These are phyloP conservation scores for Metopolophium dirhodum DNA, from an alignment of 1,140 invertebrate genomes.

Conservation along the genomic window DNA sequence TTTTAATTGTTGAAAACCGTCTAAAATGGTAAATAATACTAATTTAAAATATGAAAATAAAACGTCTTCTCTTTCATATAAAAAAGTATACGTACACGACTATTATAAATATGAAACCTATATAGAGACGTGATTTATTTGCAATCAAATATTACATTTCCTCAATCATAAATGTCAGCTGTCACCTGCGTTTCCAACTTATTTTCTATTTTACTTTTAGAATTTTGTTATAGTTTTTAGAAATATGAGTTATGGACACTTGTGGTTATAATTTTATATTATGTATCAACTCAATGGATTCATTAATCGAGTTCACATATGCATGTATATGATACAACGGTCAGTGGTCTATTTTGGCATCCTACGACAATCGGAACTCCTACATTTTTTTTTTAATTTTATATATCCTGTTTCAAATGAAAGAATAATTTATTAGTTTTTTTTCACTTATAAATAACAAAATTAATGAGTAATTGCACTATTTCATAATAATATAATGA, in stretches of 20 bases:
- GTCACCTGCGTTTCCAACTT: neutral
- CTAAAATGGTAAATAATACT: too few relatives aligned
- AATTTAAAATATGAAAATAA: too few relatives aligned
- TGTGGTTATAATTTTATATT: neutral
- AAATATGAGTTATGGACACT: neutral
- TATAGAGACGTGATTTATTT: neutral
- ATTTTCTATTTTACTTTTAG: neutral
- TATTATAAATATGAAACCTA: neutral
- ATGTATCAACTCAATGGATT: neutral
- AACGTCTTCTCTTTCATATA: neutral
- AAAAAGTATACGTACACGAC: neutral
- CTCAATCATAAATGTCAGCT: neutral
- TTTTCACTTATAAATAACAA: neutral
- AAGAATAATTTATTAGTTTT: slow-evolving; percentile 2
- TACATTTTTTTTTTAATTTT: slow-evolving; percentile 13
- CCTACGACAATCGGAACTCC: slow-evolving; percentile 20
- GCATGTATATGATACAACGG: neutral
- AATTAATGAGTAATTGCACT: neutral
- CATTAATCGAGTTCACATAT: neutral
- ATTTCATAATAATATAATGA: neutral
- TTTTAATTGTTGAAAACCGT: too few relatives aligned
- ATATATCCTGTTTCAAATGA: neutral
- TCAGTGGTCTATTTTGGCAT: slow-evolving; percentile 6
- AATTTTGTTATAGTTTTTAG: neutral
- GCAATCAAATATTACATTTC: neutral